Base-by-base conservation (phyloP, 2,888 invertebrate genomes). In the Scaptomyza cyrtandrae region DNA sequence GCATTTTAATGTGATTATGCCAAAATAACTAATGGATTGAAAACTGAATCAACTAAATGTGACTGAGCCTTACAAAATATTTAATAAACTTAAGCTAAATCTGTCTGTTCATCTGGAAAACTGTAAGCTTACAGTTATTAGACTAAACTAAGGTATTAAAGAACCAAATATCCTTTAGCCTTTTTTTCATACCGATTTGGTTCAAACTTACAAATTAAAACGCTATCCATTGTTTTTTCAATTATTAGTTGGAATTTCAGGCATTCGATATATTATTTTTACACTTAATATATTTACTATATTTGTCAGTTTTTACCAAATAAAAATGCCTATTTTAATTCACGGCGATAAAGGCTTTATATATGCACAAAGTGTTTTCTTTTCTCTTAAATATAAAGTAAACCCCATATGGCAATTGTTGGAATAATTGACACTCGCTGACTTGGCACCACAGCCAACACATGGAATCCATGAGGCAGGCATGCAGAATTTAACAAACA, bases 341-440 rank as follows among this genome's bases (percentile, higher is more conserved):
- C 24, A 24, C 24, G 5, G 24, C 3, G 1, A 24, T 2, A 24
- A 24, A 24, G 4, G 24, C 24, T 24, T 24, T 24, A 19, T 19
- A 19, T 2, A 24, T 24, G 24, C 3, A 24, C 24, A 24, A 24
- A 24, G 24, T 24, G 3, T 3, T n/a, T 37, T 6, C 1, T n/a
- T 37, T n/a, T n/a, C 7, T 37, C n/a, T 6, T 6, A 37, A 39
- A 14, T 9, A 29, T 1, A 39, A 13, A 31, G 10, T 65, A 29
- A 14, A 16, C 27, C 27, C 44, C 85, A 81, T 75, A 55, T 73
- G 78, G 67, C 65, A 50, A 68, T 37, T 61, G 67, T 58, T 45
- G 57, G 41, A 43, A 59, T 75, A 81, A 82, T 87, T 87, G 78
- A 57, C 68, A 75, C 55, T 35, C 46, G 29, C 29, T 29, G 29